Base-by-base conservation (phyloP, 2,888 invertebrate species). In the Orthonychiurus folsomi region DNA sequence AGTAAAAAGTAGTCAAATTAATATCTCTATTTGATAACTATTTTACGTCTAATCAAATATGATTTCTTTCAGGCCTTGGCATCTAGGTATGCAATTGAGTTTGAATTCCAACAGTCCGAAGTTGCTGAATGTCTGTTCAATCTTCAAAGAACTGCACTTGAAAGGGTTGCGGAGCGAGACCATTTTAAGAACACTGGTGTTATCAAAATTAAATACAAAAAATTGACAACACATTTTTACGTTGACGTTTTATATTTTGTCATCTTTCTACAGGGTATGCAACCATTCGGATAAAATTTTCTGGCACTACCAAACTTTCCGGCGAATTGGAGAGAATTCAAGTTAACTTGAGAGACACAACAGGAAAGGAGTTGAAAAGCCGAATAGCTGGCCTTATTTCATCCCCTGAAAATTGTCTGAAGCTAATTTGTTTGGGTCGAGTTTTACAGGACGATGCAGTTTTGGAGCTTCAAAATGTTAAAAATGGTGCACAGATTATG, bases 121-220 rank as follows among this genome's bases (percentile, higher is more conserved):
- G 81, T 86, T 28, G 74, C 81, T 24, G 75, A 78, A 64, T 83
- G 84, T 0, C 73, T 89, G 20, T 80, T 78, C 56, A 83, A 85
- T 67, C 78, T 89, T 0, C 85, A 88, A 74, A 74, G 78, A 2
- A 85, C 86, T 76, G 86, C 90, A 0, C 73, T 89, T 1, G 85
- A 87, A 61, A 84, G 88, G 71, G 79, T 87, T 18, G 84, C 84
- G 64, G 85, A 87, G 25, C 82, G 86, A 66, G 83, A 82, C 2
- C 82, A 83, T 63, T 89, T 83, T 72, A 82, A 83, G 66, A 82
- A 84, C 71, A 86, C 86, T 0, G 89, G 89, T 1, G 73, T 85
- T n/a, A n/a, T n/a, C n/a, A n/a, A n/a, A n/a, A n/a, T n/a, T n/a
- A n/a, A n/a, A n/a, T n/a, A n/a, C n/a, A n/a, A n/a, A n/a, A n/a